Percentiles rank a stretch among this genome's conserved stretches.
Conservation (phyloP, 2,113 vertebrate species). For the Madoqua kirkii region DNA sequence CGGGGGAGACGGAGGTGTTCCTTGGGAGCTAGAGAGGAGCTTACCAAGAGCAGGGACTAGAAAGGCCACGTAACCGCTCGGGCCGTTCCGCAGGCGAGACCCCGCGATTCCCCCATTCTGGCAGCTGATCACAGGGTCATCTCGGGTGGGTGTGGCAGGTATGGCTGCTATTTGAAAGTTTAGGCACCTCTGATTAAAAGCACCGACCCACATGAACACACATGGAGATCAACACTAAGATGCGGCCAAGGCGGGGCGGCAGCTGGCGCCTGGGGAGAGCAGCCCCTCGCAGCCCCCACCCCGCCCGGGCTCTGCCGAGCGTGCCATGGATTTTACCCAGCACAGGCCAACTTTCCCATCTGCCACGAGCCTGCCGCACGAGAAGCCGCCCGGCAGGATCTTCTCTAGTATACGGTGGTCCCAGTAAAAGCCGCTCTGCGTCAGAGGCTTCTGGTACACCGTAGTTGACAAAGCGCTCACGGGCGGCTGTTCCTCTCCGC, state of each 20-base stretch:
- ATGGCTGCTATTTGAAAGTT: not conserved
- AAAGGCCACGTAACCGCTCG: not conserved
- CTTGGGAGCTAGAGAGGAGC: not conserved
- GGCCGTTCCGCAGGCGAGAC: not conserved
- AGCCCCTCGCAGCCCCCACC: not conserved
- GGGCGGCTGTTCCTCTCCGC: not conserved
- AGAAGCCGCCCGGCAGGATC: not conserved
- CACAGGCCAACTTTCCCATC: not conserved
- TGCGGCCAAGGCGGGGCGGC: rapidly evolving
- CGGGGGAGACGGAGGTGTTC: not conserved
- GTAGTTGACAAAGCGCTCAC: not conserved
- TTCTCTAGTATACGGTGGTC: not conserved
- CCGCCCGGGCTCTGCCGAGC: too few relatives aligned
- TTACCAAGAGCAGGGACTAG: not conserved
- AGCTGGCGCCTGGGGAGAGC: not conserved
- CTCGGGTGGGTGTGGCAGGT: not conserved
- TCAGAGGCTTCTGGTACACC: not conserved
- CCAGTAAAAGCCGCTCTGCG: not conserved
- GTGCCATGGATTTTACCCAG: not conserved
- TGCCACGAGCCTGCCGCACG: not conserved
- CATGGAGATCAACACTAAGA: not conserved
- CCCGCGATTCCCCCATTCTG: not conserved
- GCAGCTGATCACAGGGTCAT: not conserved
- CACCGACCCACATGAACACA: rapidly evolving
- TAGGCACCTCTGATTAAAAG: not conserved